A percentile compares a stretch with the other conserved stretches of the same genome.
These are phyloP conservation scores for Dascillus cervinus DNA, from an alignment of 2,888 invertebrate genomes.

Conservation along the genomic window DNA sequence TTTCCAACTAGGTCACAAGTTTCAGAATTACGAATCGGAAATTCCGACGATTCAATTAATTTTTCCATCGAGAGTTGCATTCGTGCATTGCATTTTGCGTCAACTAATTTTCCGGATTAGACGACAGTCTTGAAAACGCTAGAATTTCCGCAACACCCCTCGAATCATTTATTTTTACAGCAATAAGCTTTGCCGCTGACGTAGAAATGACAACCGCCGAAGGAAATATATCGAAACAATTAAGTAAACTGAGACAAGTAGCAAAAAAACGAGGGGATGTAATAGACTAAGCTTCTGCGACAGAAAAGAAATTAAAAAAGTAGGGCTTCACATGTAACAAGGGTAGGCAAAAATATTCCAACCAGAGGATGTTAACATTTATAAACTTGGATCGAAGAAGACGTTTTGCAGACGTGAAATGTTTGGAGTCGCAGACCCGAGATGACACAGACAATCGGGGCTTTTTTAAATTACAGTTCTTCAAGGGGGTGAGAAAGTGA, in stretches of 20 bases:
- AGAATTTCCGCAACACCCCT: too few relatives aligned
- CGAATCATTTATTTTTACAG: conserved; percentile 13
- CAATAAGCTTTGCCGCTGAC: conserved; percentile 15
- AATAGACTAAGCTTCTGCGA: conserved; percentile 30
- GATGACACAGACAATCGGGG: conserved; percentile 28
- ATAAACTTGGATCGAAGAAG: conserved; percentile 7
- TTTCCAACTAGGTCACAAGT: too few relatives aligned
- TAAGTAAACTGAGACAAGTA: conserved; percentile 37
- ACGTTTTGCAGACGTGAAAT: conserved; percentile 13
- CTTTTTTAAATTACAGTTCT: conserved; percentile 38
- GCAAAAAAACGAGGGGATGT: conserved; percentile 31
- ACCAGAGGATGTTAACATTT: conserved; percentile 16
- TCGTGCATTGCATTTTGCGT: too few relatives aligned
- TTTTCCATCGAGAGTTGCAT: too few relatives aligned
- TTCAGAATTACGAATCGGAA: too few relatives aligned
- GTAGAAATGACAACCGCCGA: conserved; percentile 21
- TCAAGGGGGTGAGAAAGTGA: conserved; percentile 29
- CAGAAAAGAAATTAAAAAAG: conserved; percentile 36
- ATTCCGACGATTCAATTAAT: too few relatives aligned
- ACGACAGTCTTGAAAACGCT: too few relatives aligned
- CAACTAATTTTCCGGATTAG: too few relatives aligned
- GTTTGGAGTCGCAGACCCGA: conserved; percentile 19
- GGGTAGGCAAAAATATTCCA: conserved; percentile 13
- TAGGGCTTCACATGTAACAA: conserved; percentile 21
- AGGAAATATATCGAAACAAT: conserved; percentile 37